Evolutionary conservation across 92 coral and sea anemone genomes (phyloP).

Genomic region (Epizoanthus illoricatus): DNA sequence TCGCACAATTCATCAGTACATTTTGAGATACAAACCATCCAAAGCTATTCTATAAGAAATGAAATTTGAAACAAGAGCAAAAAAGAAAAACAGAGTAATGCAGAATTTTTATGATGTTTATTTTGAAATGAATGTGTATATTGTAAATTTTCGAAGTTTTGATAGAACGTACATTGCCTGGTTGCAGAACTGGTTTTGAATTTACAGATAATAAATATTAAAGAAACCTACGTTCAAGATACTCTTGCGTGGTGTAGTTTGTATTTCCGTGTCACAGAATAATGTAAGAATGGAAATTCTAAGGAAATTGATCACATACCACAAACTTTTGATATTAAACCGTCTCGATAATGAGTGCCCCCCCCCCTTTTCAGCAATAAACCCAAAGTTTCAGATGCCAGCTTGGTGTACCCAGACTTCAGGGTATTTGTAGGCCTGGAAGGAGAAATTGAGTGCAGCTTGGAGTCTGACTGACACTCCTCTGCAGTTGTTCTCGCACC

Average conservation of each 20-base stretch:
- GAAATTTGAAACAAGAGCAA: neutral
- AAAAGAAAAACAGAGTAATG: constrained; percentile 11
- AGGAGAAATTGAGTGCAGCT: too few relatives aligned
- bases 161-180: constrained; percentile 30
- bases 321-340: too few relatives aligned
- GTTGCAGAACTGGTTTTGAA: constrained; percentile 36
- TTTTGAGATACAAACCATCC: neutral
- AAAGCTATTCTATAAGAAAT: constrained; percentile 18
- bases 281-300: too few relatives aligned
- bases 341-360: too few relatives aligned
- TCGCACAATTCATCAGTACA: neutral
- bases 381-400: too few relatives aligned
- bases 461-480: too few relatives aligned
- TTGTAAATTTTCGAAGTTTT: constrained; percentile 37
- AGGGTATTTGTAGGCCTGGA: too few relatives aligned
- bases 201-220: constrained; percentile 32
- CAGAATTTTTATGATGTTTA: constrained; percentile 36
- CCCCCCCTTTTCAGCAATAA: too few relatives aligned
- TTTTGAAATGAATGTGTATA: constrained; percentile 40
- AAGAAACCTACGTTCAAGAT: constrained; percentile 8
- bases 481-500: too few relatives aligned
- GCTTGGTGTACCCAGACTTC: too few relatives aligned
- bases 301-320: too few relatives aligned
- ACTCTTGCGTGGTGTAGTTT: neutral
- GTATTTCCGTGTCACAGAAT: neutral